phyloP scores from a whole-genome alignment of 2,888 invertebrate genomes.

The Cryptocheilus praepositus region DNA sequence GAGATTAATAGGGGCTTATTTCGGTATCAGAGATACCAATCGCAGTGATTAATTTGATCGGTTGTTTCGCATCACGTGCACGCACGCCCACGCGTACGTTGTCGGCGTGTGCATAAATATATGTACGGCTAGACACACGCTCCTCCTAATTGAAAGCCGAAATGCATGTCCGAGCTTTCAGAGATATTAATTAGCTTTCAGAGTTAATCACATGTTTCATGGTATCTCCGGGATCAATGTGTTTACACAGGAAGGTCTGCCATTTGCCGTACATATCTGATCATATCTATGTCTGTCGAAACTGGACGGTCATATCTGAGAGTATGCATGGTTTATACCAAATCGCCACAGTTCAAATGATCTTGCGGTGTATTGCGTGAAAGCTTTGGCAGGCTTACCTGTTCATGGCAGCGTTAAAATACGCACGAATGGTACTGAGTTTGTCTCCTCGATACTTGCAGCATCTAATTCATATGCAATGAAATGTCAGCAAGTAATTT shows the following conservation, averaged over 20 bases:
- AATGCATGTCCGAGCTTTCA: conserved; percentile 37
- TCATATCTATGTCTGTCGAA: conserved; percentile 14
- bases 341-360: conserved; percentile 7
- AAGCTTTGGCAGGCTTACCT: too few relatives aligned
- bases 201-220: conserved; percentile 47
- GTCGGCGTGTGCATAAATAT: conserved; percentile 12
- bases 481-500: too few relatives aligned
- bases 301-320: conserved; percentile 29
- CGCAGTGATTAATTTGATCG: conserved; percentile 63
- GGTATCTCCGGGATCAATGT: conserved; percentile 27
- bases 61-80: conserved; percentile 56
- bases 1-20: conserved; percentile 47
- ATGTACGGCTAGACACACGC: conserved; percentile 28
- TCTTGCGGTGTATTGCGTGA: conserved; percentile 14
- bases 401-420: too few relatives aligned
- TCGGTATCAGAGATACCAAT: conserved; percentile 58
- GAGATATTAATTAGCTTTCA: conserved; percentile 60
- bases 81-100: conserved; percentile 17
- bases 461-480: too few relatives aligned
- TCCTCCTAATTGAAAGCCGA: conserved; percentile 53
- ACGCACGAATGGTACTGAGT: too few relatives aligned
- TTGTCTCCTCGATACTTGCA: too few relatives aligned
- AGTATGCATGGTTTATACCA: conserved; percentile 16
- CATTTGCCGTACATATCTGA: conserved; percentile 21
- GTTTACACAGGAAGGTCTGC: conserved; percentile 31